A percentile compares a stretch with the other conserved stretches of the same genome.
phyloP scores from a whole-genome alignment of 2,888 invertebrate species.

The Melangyna quadrimaculata region DNA sequence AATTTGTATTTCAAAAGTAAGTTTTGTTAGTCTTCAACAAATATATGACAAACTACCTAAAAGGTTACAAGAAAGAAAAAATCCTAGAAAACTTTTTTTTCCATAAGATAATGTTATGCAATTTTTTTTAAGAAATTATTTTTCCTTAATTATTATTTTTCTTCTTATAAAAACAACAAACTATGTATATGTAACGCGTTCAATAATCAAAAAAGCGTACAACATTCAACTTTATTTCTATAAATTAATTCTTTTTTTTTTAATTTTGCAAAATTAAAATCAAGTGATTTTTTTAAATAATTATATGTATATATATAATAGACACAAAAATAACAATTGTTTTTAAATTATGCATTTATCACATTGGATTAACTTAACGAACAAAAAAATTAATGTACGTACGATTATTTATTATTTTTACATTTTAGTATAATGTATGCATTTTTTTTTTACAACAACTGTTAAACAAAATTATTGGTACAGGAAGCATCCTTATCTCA shows the following conservation, averaged over 20 bases:
- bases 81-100: background rate
- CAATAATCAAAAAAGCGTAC: slow-evolving; percentile 38
- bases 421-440: slow-evolving; percentile 20
- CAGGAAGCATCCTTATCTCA: slow-evolving; percentile 80
- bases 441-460: slow-evolving; percentile 20
- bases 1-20: background rate
- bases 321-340: slow-evolving; percentile 32
- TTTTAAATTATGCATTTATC: slow-evolving; percentile 44
- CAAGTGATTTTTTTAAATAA: slow-evolving; percentile 47
- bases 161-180: slow-evolving; percentile 2
- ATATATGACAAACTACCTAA: no score
- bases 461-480: slow-evolving; percentile 31
- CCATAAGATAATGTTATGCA: background rate
- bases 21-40: background rate
- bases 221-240: slow-evolving; percentile 46
- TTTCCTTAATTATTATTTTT: background rate
- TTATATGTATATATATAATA: background rate
- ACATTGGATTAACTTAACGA: slow-evolving; percentile 53
- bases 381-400: slow-evolving; percentile 30
- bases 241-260: slow-evolving; percentile 5
- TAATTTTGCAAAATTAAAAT: slow-evolving; percentile 46
- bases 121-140: background rate
- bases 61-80: background rate
- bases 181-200: slow-evolving; percentile 18
- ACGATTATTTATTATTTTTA: slow-evolving; percentile 31